Evolutionary conservation across 2,113 vertebrate genomes (phyloP).

Genomic region (Hypanus sabinus): DNA sequence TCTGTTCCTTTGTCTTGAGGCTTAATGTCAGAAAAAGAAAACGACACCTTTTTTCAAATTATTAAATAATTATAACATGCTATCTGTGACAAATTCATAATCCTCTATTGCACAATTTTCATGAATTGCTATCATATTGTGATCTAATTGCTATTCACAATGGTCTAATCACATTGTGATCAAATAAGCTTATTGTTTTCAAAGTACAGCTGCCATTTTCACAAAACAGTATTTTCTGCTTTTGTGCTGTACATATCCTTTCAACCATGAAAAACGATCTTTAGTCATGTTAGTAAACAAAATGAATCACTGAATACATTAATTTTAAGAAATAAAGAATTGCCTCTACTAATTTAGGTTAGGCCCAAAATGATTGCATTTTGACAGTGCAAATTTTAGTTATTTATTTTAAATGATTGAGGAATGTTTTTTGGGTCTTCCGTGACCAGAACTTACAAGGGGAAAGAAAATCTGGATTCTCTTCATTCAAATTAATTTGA

Average conservation of each 20-base stretch:
- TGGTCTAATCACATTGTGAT: not conserved
- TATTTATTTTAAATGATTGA: not conserved
- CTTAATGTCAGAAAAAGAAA: no score
- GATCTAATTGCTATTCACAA: not conserved
- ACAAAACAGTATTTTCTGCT: not conserved
- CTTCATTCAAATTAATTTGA: not conserved
- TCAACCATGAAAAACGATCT: not conserved
- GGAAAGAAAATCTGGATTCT: not conserved
- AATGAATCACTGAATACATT: not conserved
- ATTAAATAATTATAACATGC: not conserved
- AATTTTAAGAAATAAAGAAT: not conserved
- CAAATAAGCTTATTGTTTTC: not conserved
- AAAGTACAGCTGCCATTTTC: not conserved
- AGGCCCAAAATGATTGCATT: not conserved
- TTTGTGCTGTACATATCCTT: not conserved
- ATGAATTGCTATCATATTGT: not conserved
- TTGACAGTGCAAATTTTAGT: not conserved
- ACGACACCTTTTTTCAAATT: not conserved
- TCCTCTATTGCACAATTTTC: not conserved
- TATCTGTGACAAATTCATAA: not conserved
- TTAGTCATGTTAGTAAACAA: not conserved
- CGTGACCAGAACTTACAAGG: not conserved
- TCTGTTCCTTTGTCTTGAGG: no score
- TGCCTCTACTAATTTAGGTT: not conserved
- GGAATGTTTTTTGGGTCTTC: not conserved